Base-by-base conservation (phyloP, 1,140 invertebrate genomes). In the Drosophila triauraria region DNA sequence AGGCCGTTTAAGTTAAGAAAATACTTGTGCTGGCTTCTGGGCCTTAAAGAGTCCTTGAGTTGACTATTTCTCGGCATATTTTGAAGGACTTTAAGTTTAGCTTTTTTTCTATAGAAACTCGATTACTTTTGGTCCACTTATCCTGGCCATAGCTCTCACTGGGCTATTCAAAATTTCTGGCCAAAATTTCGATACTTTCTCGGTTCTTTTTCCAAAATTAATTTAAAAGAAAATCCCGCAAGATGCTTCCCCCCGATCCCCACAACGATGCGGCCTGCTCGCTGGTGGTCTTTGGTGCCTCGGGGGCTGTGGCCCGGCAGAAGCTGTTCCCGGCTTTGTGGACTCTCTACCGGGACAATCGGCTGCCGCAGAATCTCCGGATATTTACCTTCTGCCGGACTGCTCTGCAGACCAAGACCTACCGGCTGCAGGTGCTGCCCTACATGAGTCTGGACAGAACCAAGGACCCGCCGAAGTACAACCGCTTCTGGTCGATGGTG, bases 401-500 rank as follows among this genome's bases (percentile, higher is more conserved):
- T 1, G 35, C 46, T 6, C 17, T 90, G 1, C 63, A 80, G n/a
- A 48, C 82, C 2, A 35, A 63, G 20, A 32, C 30, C 15, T 65
- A 64, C 9, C 82, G 86, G 13, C 44, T 88, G 10, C 60, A 76
- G 17, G 60, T 48, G 50, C 77, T 70, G 35, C 84, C 84, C 2
- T 71, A 69, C 27, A 88, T 88, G 84, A 43, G 57, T 1, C 25
- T 88, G 27, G 57, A 75, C 43, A 71, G 48, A 25, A 10, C 65
- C 2, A 64, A 72, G 6, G 82, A 90, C 47, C 78, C 63, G 0
- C n/a, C 42, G 7, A 86, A 72, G 38, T 85, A 91, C 62, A 91
- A 90, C n/a, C 78, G 47, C 46, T 90, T 90, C 38, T 90, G 85
- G 85, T 44, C 54, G 15, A 88, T 58, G 44, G 86, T 90, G 15